Evolutionary conservation across 2,888 invertebrate genomes (phyloP).

Genomic region (Ophraella communa): DNA sequence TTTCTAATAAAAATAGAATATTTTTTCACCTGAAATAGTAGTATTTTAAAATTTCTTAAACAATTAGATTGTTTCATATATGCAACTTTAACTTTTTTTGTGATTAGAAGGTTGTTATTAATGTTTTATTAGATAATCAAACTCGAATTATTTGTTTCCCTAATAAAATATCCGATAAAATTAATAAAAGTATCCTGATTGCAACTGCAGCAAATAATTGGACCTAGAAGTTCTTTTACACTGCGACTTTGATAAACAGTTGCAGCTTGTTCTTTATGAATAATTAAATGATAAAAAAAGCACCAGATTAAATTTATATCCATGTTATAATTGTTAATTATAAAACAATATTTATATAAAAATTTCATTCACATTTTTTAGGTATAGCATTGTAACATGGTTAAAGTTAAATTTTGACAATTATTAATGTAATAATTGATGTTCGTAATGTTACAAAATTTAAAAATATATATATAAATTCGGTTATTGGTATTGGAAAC

Average conservation of each 20-base stretch:
- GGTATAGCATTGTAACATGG: background rate
- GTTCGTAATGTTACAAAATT: constrained; percentile 1
- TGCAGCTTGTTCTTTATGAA: background rate
- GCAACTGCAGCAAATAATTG: no score
- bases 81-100: background rate
- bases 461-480: no score
- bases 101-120: background rate
- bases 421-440: background rate
- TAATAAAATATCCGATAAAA: no score
- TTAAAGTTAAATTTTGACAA: background rate
- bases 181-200: no score
- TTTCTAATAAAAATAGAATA: background rate
- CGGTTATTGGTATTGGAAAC: background rate
- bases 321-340: background rate
- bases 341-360: no score
- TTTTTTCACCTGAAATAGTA: background rate
- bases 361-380: background rate
- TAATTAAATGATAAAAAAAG: background rate
- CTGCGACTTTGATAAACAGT: background rate
- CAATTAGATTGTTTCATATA: background rate
- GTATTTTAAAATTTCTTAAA: background rate
- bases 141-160: background rate
- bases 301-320: background rate
- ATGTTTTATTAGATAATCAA: background rate
- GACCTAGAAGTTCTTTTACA: background rate